These are phyloP conservation scores for Orthonevra nobilis DNA, from an alignment of 2,888 invertebrate genomes.

Conservation along the genomic window DNA sequence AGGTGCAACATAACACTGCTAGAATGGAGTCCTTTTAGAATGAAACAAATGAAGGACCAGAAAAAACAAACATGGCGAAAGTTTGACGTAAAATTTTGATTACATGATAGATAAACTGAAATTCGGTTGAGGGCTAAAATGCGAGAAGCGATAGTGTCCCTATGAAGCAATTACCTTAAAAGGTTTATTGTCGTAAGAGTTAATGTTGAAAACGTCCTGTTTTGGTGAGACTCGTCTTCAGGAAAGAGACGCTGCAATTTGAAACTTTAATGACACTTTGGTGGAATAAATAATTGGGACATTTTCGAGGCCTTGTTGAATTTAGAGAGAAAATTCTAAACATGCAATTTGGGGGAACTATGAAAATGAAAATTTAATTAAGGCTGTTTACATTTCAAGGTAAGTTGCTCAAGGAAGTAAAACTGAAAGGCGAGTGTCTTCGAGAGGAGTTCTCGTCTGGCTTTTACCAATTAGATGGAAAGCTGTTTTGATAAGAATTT, in stretches of 20 bases:
- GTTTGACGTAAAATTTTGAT: slow-evolving; percentile 32
- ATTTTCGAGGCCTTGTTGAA: slow-evolving; percentile 1
- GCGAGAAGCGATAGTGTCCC: slow-evolving; percentile 4
- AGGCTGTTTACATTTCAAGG: no score
- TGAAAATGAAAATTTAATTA: background rate
- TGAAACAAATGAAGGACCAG: slow-evolving; percentile 37
- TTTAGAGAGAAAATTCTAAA: slow-evolving; percentile 20
- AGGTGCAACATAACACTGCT: slow-evolving; percentile 20
- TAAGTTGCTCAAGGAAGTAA: no score
- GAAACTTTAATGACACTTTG: slow-evolving; percentile 22
- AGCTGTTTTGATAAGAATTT: no score
- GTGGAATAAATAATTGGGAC: slow-evolving; percentile 17
- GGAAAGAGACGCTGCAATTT: background rate
- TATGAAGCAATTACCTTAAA: slow-evolving; percentile 35
- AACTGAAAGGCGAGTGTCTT: no score
- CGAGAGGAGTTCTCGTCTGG: no score
- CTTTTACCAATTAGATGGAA: no score
- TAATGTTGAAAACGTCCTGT: slow-evolving; percentile 46
- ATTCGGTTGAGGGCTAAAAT: background rate
- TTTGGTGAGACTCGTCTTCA: background rate
- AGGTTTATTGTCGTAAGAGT: slow-evolving; percentile 22
- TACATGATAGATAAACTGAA: background rate
- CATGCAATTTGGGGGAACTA: background rate
- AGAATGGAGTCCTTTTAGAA: slow-evolving; percentile 25
- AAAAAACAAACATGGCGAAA: slow-evolving; percentile 12